phyloP scores from a whole-genome alignment of 2,797 vertebrate species.

The Monodelphis domestica region DNA sequence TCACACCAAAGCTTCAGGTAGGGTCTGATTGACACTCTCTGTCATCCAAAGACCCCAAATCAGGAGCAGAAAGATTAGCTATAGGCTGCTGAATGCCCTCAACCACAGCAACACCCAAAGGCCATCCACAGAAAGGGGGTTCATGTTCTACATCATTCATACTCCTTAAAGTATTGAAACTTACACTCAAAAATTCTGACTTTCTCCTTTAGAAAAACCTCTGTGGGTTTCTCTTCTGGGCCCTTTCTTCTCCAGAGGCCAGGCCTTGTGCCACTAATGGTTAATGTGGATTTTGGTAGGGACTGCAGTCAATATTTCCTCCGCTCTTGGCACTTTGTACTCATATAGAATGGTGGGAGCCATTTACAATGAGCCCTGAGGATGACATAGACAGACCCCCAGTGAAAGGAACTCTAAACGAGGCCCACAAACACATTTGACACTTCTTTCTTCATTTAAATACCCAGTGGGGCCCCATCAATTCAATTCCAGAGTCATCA shows the following conservation, averaged over 20 bases:
- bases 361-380: constrained; percentile 38
- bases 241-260: neutral
- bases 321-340: constrained; percentile 2
- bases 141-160: neutral
- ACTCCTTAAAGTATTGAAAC: neutral
- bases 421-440: neutral
- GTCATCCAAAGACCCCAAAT: neutral
- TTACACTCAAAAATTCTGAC: neutral
- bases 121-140: neutral
- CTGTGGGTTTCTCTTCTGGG: neutral
- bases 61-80: neutral
- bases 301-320: constrained; percentile 3
- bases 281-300: neutral
- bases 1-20: neutral
- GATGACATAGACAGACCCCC: too few relatives aligned
- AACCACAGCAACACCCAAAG: neutral
- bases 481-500: neutral
- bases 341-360: constrained; percentile 15
- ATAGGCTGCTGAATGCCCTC: neutral
- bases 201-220: neutral
- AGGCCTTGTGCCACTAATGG: constrained; percentile 3
- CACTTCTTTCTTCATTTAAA: too few relatives aligned
- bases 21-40: neutral
- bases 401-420: neutral
- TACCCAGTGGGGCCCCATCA: neutral